Conservation (phyloP, 1,140 invertebrate species). For the Scaptomyza hsui region DNA sequence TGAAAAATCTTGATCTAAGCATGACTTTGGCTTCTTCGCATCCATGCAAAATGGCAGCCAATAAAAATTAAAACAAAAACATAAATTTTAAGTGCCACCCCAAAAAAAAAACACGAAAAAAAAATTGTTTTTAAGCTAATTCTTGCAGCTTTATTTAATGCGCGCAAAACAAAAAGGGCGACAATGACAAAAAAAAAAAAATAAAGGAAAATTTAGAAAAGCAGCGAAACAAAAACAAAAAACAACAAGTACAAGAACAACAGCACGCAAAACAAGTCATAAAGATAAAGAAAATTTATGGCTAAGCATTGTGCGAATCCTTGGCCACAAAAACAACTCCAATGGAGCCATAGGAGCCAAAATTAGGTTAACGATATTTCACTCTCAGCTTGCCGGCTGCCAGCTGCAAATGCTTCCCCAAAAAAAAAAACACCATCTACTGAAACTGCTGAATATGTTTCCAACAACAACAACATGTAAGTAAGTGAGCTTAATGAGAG, state of each 20-base stretch:
- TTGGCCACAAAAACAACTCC: slow-evolving; percentile 53
- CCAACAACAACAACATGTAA: slow-evolving; percentile 29
- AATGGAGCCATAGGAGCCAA: slow-evolving; percentile 48
- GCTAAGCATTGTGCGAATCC: slow-evolving; percentile 64
- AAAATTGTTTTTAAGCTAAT: slow-evolving; percentile 39
- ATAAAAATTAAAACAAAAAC: slow-evolving; percentile 69
- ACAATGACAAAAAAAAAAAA: slow-evolving; percentile 55
- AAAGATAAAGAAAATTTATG: slow-evolving; percentile 81
- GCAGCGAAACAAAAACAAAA: slow-evolving; percentile 14
- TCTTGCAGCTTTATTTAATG: slow-evolving; percentile 58
- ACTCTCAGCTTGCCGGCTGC: slow-evolving; percentile 54
- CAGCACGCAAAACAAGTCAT: slow-evolving; percentile 75
- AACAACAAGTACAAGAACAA: slow-evolving; percentile 21
- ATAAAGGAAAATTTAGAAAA: slow-evolving; percentile 59
- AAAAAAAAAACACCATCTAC: slow-evolving; percentile 28
- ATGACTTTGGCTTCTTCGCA: slow-evolving; percentile 17
- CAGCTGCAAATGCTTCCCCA: slow-evolving; percentile 2
- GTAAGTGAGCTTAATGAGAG: background rate
- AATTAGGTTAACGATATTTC: slow-evolving; percentile 83
- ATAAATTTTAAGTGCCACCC: slow-evolving; percentile 58
- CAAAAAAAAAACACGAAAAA: slow-evolving; percentile 13
- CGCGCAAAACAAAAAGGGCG: slow-evolving; percentile 36
- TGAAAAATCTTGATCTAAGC: slow-evolving; percentile 45
- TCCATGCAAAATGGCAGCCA: slow-evolving; percentile 38
- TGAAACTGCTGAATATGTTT: slow-evolving; percentile 62